Evolutionary conservation across 2,113 vertebrate species (phyloP), one percentile per base, ranked within the genome.

Genomic region (Cardinalis cardinalis): DNA sequence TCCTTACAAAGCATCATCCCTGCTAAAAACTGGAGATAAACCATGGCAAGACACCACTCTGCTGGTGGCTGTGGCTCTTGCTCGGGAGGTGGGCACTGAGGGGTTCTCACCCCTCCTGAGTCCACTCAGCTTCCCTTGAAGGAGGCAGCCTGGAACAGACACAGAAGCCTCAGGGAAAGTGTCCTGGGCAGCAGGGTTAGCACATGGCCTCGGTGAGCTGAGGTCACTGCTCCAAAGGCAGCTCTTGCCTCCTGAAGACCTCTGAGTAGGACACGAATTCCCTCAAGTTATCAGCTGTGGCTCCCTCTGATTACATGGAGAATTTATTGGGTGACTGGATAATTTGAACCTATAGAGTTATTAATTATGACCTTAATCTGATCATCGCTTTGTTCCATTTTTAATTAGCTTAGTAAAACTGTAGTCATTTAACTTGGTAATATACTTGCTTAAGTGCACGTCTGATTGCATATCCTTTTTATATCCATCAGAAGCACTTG

Each of bases 281-380:
- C 74, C 89, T 89, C 38, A 15, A 69, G 91, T 53, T 75, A 89
- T 66, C 87, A 85, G 63, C 71, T 25, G 12, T 0, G 0, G 29
- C 84, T 89, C 76, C 41, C 46, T 91, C 74, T 65, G 87, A 89
- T 92, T 89, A 80, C 56, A 68, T 2, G 28, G 3, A 6, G 48
- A 91, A 91, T 94, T 93, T 94, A 95, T 88, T 89, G 91, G 90
- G 82, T 77, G 75, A 88, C 64, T 94, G 89, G 68, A 59, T 84
- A 92, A 94, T 92, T 91, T 80, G 79, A 92, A 92, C 89, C 85
- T 88, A 76, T 60, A 12, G 88, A 95, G 78, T 94, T 95, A 94
- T 94, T 95, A 94, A 96, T 96, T 94, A 92, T 91, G 82, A 92
- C 92, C 85, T 89, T 95, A 96, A 96, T 96, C 94, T 94, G 94